phyloP scores from a whole-genome alignment of 2,797 vertebrate genomes.

The Vespertilio murinus region DNA sequence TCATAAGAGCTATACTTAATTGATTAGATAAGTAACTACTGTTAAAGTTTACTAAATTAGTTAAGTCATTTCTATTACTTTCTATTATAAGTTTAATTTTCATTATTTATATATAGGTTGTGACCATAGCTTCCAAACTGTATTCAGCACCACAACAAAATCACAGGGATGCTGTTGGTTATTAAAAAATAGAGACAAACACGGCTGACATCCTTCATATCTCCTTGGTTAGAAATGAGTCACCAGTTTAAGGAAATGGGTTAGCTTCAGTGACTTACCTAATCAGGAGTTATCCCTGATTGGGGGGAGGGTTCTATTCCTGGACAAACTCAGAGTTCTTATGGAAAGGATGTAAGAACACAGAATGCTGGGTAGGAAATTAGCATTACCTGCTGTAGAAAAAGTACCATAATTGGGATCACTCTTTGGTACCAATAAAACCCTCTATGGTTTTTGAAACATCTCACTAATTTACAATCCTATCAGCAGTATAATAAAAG shows the following conservation, averaged over 20 bases:
- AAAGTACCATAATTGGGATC: not conserved
- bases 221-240: not conserved
- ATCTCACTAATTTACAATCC: not conserved
- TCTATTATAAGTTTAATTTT: not conserved
- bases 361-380: not conserved
- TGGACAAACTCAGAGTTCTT: not conserved
- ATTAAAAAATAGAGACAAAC: not conserved
- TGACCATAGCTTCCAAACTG: not conserved
- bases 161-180: accelerated
- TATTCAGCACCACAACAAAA: not conserved
- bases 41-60: not conserved
- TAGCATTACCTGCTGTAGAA: not conserved
- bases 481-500: not conserved
- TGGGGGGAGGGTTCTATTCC: not conserved
- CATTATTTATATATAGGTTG: not conserved
- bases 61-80: constrained; percentile 32
- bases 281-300: not conserved
- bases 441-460: not conserved
- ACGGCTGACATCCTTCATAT: no score
- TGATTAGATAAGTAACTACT: not conserved
- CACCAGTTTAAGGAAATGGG: not conserved
- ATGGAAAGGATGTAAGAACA: not conserved
- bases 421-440: not conserved
- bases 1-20: not conserved
- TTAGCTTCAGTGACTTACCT: not conserved